Conservation (phyloP, 2,888 invertebrate species). For the Lydus trimaculatus region DNA sequence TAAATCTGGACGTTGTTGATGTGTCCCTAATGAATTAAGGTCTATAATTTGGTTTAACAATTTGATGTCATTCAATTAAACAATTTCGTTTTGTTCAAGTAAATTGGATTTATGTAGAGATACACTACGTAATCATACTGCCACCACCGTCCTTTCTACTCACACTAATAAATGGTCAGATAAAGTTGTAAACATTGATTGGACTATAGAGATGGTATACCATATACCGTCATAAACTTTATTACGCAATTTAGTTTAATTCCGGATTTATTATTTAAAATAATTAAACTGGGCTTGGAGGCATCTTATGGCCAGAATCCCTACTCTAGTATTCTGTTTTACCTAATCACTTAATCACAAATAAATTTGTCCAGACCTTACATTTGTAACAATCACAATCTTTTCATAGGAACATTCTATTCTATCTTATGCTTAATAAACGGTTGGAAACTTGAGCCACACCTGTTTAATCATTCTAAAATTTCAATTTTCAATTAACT, state of each 20-base stretch:
- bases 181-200: conserved; percentile 32
- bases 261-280: conserved; percentile 19
- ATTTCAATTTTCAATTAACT: neutral
- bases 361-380: conserved; percentile 23
- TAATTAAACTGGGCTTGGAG: neutral
- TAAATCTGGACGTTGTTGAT: conserved; percentile 56
- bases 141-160: neutral
- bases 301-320: neutral
- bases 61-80: conserved; percentile 45
- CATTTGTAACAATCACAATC: too few relatives aligned
- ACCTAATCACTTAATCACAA: neutral
- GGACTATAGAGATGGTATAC: conserved; percentile 17
- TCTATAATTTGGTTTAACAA: conserved; percentile 45
- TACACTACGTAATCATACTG: conserved; percentile 14
- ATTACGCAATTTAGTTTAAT: conserved; percentile 21
- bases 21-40: conserved; percentile 54
- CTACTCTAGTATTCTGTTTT: neutral
- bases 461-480: neutral
- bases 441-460: too few relatives aligned
- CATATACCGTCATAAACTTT: conserved; percentile 24
- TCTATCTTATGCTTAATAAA: too few relatives aligned
- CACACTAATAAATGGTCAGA: conserved; percentile 28
- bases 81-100: conserved; percentile 40
- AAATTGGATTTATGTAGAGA: conserved; percentile 29
- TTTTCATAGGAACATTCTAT: too few relatives aligned